Base-by-base conservation (phyloP, 2,888 invertebrate genomes). In the Papilio protenor region DNA sequence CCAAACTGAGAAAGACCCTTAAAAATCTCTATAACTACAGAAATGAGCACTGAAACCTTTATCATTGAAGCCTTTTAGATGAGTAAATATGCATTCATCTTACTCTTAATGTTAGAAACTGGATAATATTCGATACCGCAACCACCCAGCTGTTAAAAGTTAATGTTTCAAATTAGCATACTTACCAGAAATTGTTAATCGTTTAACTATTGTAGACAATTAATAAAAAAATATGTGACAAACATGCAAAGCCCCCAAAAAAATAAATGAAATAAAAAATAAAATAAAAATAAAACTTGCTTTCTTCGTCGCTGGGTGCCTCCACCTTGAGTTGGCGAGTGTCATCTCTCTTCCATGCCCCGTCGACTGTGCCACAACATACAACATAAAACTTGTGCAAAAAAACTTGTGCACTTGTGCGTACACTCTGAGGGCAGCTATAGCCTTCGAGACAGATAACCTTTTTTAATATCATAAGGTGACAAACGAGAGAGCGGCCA, bases 281-380 rank as follows among this genome's bases (percentile, higher is more conserved):
- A 82, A 82, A 84, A 85, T 83, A 81, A 84, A 84, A 86, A 83
- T 82, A 79, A 80, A 82, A 92, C 94, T 94, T 94, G 94, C 94
- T 90, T 92, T 94, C 93, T 81, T 86, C 84, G 84, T 93, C 94
- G 87, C 90, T 91, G 81, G 82, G 80, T 75, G 85, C 84, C 82
- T 93, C 93, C 77, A 81, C 80, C 86, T 93, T 92, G 83, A 91
- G 82, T 61, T 80, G 79, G 80, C 76, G 49, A 49, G 78, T 57
- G 76, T 47, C 82, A 66, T 77, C 81, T 47, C 73, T 78, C 61
- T 77, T 79, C 79, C 79, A 82, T 75, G 79, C 77, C 70, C 77
- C 91, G 91, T 86, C 83, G 87, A 90, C 92, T 93, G 91, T 82
- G 84, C 81, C 83, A 84, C 79, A 80, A 82, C 83, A 84, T 85